phyloP scores from a whole-genome alignment of 2,888 invertebrate genomes.

The Ryuthela nishihirai region DNA sequence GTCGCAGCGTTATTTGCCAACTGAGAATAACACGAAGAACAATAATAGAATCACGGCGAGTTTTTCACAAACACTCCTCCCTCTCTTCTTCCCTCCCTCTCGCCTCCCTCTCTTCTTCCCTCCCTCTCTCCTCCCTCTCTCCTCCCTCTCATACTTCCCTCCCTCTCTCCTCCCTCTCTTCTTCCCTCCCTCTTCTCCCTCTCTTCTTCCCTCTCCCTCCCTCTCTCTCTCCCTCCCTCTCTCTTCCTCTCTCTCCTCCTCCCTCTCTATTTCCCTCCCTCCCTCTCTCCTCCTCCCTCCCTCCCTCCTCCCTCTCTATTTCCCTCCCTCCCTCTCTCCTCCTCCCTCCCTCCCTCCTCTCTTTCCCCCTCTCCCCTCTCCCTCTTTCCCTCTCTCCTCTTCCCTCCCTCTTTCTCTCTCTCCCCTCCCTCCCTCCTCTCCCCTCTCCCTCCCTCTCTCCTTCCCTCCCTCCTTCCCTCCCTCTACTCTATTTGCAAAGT shows the following conservation, averaged over 20 bases:
- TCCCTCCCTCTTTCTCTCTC: background rate
- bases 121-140: background rate
- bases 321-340: background rate
- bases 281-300: background rate
- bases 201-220: background rate
- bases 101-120: background rate
- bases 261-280: background rate
- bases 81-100: background rate
- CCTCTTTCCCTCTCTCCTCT: background rate
- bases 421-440: background rate
- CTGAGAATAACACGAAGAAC: too few relatives aligned
- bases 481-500: too few relatives aligned
- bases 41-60: too few relatives aligned
- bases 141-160: background rate
- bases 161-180: background rate
- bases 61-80: too few relatives aligned
- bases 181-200: background rate
- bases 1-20: too few relatives aligned
- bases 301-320: background rate
- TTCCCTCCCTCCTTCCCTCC: background rate
- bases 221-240: background rate
- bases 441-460: background rate
- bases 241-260: background rate
- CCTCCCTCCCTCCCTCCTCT: too few relatives aligned
- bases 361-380: background rate